phyloP scores from a whole-genome alignment of 1,140 invertebrate species.

The Ceratina japonica region DNA sequence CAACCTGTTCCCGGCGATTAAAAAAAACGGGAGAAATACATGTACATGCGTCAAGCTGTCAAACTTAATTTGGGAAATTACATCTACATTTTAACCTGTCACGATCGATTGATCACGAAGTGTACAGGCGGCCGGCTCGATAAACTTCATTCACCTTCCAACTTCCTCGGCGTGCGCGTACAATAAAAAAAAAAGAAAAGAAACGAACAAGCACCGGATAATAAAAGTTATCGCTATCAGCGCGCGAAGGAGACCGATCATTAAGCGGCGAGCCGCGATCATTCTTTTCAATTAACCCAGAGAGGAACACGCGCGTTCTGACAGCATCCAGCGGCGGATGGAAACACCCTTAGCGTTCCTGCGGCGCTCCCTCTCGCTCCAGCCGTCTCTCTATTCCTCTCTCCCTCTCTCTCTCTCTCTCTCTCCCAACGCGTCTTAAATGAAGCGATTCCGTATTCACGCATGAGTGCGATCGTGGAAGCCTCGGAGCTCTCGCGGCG shows the following conservation, averaged over 20 bases:
- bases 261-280: slow-evolving; percentile 13
- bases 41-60: slow-evolving; percentile 22
- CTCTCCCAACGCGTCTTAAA: slow-evolving; percentile 44
- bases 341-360: not conserved
- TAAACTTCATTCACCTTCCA: slow-evolving; percentile 2
- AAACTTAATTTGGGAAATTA: slow-evolving; percentile 27
- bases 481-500: slow-evolving; percentile 15
- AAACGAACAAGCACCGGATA: not conserved
- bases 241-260: slow-evolving; percentile 14
- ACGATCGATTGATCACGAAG: slow-evolving; percentile 17
- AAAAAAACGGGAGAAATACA: not conserved
- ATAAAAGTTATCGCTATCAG: not conserved
- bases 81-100: slow-evolving; percentile 17
- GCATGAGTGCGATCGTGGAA: slow-evolving; percentile 55
- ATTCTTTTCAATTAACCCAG: slow-evolving; percentile 10
- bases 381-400: too few species aligned
- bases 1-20: not conserved
- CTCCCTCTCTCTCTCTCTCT: not conserved
- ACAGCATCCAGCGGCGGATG: not conserved
- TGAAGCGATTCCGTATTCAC: slow-evolving; percentile 63
- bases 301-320: not conserved
- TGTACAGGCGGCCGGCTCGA: not conserved
- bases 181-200: too few species aligned
- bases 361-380: too few species aligned
- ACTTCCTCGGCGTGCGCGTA: not conserved